Evolutionary conservation across 2,888 invertebrate genomes (phyloP).

Genomic region (Gymnocheta viridis): DNA sequence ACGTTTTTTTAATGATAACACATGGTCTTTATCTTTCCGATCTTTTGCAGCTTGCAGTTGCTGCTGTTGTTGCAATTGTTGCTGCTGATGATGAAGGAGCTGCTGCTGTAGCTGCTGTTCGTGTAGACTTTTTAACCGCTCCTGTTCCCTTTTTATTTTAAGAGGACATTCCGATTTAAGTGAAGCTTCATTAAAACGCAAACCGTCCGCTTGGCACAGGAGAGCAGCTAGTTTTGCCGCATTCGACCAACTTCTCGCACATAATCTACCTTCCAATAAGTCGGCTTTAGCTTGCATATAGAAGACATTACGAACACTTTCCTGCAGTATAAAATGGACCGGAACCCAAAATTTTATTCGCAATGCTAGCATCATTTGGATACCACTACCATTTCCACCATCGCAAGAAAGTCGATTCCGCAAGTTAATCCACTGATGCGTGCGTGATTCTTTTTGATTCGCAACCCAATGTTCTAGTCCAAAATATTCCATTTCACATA

Average conservation of each 20-base stretch:
- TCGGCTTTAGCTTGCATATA: constrained; percentile 92
- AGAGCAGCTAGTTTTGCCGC: constrained; percentile 89
- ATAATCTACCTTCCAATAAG: constrained; percentile 88
- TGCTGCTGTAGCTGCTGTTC: constrained; percentile 70
- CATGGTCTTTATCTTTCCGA: constrained; percentile 80
- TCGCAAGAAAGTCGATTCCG: constrained; percentile 85
- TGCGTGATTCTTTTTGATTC: constrained; percentile 85
- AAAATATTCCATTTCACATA: constrained; percentile 94
- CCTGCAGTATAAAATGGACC: constrained; percentile 92
- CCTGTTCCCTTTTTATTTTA: constrained; percentile 76
- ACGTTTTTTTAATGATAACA: constrained; percentile 80
- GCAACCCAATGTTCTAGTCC: constrained; percentile 86
- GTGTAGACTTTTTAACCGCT: constrained; percentile 70
- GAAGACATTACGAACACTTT: constrained; percentile 91
- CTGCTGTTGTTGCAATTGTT: constrained; percentile 26
- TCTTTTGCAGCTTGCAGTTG: constrained; percentile 72
- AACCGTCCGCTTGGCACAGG: constrained; percentile 85
- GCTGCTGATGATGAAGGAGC: constrained; percentile 27
- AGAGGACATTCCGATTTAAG: constrained; percentile 79
- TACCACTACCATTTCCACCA: constrained; percentile 77
- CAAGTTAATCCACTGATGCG: constrained; percentile 93
- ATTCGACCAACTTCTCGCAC: constrained; percentile 87
- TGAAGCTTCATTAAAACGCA: constrained; percentile 78
- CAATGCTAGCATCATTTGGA: constrained; percentile 80
- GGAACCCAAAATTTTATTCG: constrained; percentile 95